Conservation (phyloP, 2,888 invertebrate species). For the Deroplatys truncata region DNA sequence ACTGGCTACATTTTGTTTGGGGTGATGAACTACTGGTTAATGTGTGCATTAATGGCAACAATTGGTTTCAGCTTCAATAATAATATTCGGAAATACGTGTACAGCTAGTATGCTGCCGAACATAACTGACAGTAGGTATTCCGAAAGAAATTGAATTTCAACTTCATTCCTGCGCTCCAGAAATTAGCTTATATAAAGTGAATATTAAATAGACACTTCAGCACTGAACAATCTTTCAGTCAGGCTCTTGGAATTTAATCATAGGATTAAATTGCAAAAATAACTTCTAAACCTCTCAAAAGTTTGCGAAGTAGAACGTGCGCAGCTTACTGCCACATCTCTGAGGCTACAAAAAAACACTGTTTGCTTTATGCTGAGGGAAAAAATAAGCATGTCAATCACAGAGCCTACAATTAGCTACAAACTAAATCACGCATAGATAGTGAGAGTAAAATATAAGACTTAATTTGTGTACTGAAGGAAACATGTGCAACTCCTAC, state of each 20-base stretch:
- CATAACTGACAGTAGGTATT: background rate
- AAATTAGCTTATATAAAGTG: background rate
- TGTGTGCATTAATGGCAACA: background rate
- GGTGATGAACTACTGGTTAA: background rate
- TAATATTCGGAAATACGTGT: background rate
- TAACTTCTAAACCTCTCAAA: background rate
- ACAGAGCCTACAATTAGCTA: background rate
- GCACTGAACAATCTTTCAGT: background rate
- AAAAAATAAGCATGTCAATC: background rate
- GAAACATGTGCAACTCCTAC: background rate
- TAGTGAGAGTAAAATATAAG: background rate
- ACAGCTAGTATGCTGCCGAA: background rate
- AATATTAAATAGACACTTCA: background rate
- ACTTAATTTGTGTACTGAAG: background rate
- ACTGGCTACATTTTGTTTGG: background rate
- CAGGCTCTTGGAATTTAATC: background rate
- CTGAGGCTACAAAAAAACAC: background rate
- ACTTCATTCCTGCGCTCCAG: background rate
- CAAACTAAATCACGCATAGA: background rate
- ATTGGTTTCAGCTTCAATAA: background rate
- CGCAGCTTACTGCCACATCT: background rate
- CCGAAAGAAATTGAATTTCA: background rate
- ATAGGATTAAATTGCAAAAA: background rate
- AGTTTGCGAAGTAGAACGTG: background rate
- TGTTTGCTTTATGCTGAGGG: background rate